Conservation (phyloP, 2,797 vertebrate genomes). For the Gymnoscopelus braueri region DNA sequence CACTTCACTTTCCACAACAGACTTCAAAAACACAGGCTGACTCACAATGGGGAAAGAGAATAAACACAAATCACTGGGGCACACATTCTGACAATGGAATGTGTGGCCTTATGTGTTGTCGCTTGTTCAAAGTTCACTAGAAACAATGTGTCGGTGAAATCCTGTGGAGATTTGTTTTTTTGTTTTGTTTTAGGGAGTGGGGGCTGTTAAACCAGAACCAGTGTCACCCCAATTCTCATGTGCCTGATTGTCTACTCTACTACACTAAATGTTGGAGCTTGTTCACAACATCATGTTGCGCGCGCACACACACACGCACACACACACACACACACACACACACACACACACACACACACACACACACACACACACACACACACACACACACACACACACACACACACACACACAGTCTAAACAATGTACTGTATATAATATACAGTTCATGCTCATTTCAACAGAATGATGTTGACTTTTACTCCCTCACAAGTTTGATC, state of each 20-base stretch:
- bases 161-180: background rate
- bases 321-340: no score
- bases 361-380: no score
- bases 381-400: no score
- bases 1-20: background rate
- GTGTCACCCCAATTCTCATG: background rate
- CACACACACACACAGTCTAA: no score
- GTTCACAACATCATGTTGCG: no score
- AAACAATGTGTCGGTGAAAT: slow-evolving; percentile 18
- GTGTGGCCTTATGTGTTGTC: background rate
- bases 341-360: no score
- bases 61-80: background rate
- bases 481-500: background rate
- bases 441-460: no score
- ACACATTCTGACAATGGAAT: background rate
- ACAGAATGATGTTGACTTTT: no score
- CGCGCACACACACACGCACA: no score
- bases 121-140: slow-evolving; percentile 18
- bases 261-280: no score
- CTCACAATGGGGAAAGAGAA: background rate
- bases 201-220: background rate
- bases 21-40: background rate
- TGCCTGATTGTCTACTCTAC: no score
- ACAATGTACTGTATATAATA: no score
- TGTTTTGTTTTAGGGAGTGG: background rate